These are phyloP conservation scores for Colinus virginianus DNA, from an alignment of 2,113 vertebrate genomes.

Conservation along the genomic window DNA sequence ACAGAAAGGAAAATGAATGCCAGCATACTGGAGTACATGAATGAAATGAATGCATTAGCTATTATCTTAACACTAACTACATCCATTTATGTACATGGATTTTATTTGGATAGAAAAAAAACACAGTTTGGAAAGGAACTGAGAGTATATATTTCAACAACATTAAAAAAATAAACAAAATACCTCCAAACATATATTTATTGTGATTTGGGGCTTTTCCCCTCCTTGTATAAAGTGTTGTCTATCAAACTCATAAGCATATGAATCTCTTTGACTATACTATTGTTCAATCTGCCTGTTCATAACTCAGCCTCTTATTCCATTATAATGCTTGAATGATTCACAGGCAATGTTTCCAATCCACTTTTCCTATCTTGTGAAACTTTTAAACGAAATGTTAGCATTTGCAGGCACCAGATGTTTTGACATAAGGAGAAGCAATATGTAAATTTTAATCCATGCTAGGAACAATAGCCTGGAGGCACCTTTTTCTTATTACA, in stretches of 20 bases:
- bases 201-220: slow-evolving; percentile 1
- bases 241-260: slow-evolving; percentile 31
- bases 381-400: slow-evolving; percentile 82
- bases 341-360: slow-evolving; percentile 75
- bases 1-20: neutral
- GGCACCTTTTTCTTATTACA: slow-evolving; percentile 81
- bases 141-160: neutral
- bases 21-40: neutral
- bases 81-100: neutral
- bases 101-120: neutral
- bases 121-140: neutral
- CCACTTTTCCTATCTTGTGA: slow-evolving; percentile 74
- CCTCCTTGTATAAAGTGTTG: slow-evolving; percentile 7
- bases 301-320: slow-evolving; percentile 73
- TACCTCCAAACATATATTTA: neutral
- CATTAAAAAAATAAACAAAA: neutral
- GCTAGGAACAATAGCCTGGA: slow-evolving; percentile 81
- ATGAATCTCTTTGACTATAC: slow-evolving; percentile 68
- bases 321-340: slow-evolving; percentile 78
- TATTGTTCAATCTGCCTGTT: slow-evolving; percentile 68
- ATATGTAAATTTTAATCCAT: slow-evolving; percentile 84
- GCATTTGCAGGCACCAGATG: slow-evolving; percentile 82
- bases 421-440: slow-evolving; percentile 85
- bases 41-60: neutral
- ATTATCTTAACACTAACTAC: neutral